Evolutionary conservation across 2,888 invertebrate species (phyloP).

Genomic region (Leucozona laternaria): DNA sequence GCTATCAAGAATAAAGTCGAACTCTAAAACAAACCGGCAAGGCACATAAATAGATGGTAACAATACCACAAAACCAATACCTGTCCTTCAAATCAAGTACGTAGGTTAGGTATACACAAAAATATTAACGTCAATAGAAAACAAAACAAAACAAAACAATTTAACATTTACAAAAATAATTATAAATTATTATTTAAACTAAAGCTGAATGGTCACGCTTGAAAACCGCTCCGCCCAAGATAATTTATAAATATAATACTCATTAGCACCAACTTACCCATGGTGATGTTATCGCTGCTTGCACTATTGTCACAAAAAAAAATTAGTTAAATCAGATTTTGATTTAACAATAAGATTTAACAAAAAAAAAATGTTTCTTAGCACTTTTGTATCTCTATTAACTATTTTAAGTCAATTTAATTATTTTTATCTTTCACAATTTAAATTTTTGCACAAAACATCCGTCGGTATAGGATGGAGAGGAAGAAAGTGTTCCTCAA

Average conservation of each 20-base stretch:
- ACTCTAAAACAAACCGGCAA: too few species aligned
- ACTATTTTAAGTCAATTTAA: not conserved
- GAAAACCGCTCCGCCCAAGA: not conserved
- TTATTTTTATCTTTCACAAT: not conserved
- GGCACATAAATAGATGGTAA: too few species aligned
- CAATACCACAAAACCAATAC: too few species aligned
- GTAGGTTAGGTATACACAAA: too few species aligned
- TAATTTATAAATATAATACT: not conserved
- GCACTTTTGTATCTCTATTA: not conserved
- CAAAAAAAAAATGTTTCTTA: not conserved
- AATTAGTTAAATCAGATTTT: not conserved
- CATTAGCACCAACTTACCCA: conserved; percentile 35
- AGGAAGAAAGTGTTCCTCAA: not conserved
- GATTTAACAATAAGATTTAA: not conserved
- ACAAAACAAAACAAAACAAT: not conserved
- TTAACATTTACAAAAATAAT: not conserved
- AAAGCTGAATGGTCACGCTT: conserved; percentile 18
- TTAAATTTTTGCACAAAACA: not conserved
- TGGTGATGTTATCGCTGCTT: not conserved
- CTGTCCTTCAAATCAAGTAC: not conserved
- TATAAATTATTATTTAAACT: not conserved
- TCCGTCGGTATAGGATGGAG: not conserved
- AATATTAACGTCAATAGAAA: not conserved
- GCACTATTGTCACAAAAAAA: conserved; percentile 11
- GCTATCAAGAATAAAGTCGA: too few species aligned